A percentile compares a stretch with the other conserved stretches of the same genome.
These are phyloP conservation scores for Rhabdornis inornatus DNA, from an alignment of 2,113 vertebrate species.

Conservation along the genomic window DNA sequence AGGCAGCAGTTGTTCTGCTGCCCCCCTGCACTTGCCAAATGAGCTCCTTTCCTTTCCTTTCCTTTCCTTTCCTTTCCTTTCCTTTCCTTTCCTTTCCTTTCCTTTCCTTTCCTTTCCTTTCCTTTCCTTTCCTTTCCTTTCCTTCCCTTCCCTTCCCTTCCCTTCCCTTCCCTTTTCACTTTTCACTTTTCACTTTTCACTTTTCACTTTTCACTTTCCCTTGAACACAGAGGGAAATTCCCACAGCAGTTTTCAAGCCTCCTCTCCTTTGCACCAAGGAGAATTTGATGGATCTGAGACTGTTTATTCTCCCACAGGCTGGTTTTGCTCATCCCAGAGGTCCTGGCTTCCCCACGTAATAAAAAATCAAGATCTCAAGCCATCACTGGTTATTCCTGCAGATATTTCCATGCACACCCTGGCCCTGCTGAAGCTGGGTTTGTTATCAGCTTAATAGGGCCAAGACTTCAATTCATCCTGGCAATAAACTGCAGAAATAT, in stretches of 20 bases:
- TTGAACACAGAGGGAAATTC: fast-evolving
- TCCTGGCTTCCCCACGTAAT: background rate
- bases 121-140: background rate
- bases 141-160: background rate
- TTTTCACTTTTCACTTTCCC: background rate
- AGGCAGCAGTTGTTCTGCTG: constrained; percentile 29
- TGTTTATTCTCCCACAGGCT: background rate
- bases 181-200: background rate
- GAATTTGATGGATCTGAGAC: background rate
- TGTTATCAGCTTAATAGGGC: constrained; percentile 50
- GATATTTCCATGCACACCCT: background rate
- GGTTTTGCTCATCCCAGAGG: background rate
- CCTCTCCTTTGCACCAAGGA: background rate
- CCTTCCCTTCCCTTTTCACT: background rate
- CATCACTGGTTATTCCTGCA: background rate
- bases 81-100: background rate
- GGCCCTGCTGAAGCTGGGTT: background rate
- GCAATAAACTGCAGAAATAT: constrained; percentile 42
- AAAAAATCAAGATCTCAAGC: background rate
- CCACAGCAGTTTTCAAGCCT: fast-evolving
- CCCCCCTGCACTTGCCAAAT: constrained; percentile 29
- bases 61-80: background rate
- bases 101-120: background rate
- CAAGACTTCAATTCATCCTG: constrained; percentile 46
- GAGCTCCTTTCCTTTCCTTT: no score